A percentile compares a stretch with the other conserved stretches of the same genome.
Conservation (phyloP, 2,113 vertebrate genomes). For the Pimephales promelas region DNA sequence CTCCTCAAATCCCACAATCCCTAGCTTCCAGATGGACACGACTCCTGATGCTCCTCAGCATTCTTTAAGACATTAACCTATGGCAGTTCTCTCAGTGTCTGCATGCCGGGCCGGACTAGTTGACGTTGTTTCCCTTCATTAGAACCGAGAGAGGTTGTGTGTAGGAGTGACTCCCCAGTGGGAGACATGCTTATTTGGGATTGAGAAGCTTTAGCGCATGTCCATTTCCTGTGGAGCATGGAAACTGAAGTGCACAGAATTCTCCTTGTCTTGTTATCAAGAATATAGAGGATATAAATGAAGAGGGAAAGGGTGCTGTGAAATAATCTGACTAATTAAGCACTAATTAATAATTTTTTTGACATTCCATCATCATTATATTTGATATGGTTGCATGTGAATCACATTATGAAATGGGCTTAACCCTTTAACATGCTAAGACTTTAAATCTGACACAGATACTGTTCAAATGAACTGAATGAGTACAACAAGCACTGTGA, state of each 20-base stretch:
- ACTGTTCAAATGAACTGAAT: too few species aligned
- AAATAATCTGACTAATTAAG: not conserved
- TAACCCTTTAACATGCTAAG: too few species aligned
- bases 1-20: conserved; percentile 22
- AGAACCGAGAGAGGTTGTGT: conserved; percentile 2
- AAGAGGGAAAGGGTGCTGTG: not conserved
- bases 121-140: conserved; percentile 16
- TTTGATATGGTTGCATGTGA: not conserved
- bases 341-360: not conserved
- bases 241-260: conserved; percentile 6
- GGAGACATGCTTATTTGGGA: conserved; percentile 1
- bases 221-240: not conserved
- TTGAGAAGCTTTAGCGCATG: conserved; percentile 21
- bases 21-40: conserved; percentile 9
- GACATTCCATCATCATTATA: not conserved
- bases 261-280: not conserved
- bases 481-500: too few species aligned
- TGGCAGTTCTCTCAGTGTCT: not conserved
- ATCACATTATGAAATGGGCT: too few species aligned
- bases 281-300: not conserved
- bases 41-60: conserved; percentile 7
- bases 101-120: not conserved
- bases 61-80: conserved; percentile 3
- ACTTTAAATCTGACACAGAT: too few species aligned
- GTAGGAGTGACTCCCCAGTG: conserved; percentile 25